Percentiles rank a stretch among this genome's conserved stretches.
These are phyloP conservation scores for Lamellibrachia satsuma DNA, from an alignment of 2,888 invertebrate genomes.

Conservation along the genomic window DNA sequence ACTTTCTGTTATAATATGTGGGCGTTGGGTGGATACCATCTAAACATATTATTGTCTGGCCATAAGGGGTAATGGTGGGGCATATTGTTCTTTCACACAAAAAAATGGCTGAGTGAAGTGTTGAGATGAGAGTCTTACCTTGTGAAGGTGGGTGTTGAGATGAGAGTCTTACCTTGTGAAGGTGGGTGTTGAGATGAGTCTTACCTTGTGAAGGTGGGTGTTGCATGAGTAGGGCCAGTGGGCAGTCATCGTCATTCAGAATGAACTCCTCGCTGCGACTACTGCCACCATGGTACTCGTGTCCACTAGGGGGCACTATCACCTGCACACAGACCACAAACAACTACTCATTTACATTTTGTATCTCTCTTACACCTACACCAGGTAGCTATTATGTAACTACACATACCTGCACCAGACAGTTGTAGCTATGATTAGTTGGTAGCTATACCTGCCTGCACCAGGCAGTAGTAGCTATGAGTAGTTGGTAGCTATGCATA, in stretches of 20 bases:
- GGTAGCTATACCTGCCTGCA: background rate
- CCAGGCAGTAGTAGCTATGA: too few relatives aligned
- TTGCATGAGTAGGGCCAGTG: constrained; percentile 78
- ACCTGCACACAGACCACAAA: constrained; percentile 44
- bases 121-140: background rate
- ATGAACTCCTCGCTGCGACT: constrained; percentile 78
- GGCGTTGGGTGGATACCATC: background rate
- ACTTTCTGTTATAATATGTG: background rate
- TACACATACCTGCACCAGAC: background rate
- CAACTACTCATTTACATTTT: background rate
- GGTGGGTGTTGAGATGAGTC: constrained; percentile 25
- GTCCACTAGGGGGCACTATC: constrained; percentile 49
- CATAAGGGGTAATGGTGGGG: too few relatives aligned
- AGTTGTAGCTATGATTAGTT: background rate
- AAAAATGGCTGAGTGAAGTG: background rate
- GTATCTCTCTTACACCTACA: background rate
- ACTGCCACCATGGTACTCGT: constrained; percentile 57
- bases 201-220: constrained; percentile 59
- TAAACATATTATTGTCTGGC: background rate
- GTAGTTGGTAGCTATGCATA: background rate
- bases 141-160: constrained; percentile 55
- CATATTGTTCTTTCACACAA: background rate
- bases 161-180: constrained; percentile 44
- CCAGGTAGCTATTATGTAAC: background rate
- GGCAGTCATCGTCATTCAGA: constrained; percentile 96